Conservation (phyloP, 2,113 vertebrate genomes). For the Pantherophis guttatus region DNA sequence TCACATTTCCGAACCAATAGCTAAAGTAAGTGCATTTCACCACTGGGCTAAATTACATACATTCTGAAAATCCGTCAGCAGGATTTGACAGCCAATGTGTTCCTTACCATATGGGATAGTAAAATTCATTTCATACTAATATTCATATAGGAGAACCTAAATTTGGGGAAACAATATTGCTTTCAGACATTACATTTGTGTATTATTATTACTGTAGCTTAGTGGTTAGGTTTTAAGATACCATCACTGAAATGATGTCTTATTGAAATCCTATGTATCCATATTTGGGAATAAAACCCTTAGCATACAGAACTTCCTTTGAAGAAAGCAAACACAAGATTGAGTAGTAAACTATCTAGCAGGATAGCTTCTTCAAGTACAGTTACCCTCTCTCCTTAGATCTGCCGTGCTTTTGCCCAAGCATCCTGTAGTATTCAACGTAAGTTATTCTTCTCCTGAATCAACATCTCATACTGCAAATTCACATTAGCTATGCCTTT, state of each 20-base stretch:
- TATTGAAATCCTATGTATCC: background rate
- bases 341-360: background rate
- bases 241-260: background rate
- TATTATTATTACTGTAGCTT: background rate
- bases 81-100: background rate
- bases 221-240: background rate
- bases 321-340: background rate
- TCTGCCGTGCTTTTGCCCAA: background rate
- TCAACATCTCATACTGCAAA: background rate
- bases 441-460: background rate
- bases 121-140: background rate
- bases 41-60: background rate
- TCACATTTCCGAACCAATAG: too few relatives aligned
- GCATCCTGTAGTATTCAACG: background rate
- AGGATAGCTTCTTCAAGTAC: background rate
- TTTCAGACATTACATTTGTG: background rate
- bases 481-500: background rate
- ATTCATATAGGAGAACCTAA: background rate
- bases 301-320: background rate
- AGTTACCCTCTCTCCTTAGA: background rate
- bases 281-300: background rate
- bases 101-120: background rate
- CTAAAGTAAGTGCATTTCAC: too few relatives aligned
- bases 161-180: background rate
- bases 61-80: background rate